Percentiles rank a stretch among this genome's conserved stretches.
phyloP scores from a whole-genome alignment of 2,797 vertebrate genomes.

The Gorsachius magnificus region DNA sequence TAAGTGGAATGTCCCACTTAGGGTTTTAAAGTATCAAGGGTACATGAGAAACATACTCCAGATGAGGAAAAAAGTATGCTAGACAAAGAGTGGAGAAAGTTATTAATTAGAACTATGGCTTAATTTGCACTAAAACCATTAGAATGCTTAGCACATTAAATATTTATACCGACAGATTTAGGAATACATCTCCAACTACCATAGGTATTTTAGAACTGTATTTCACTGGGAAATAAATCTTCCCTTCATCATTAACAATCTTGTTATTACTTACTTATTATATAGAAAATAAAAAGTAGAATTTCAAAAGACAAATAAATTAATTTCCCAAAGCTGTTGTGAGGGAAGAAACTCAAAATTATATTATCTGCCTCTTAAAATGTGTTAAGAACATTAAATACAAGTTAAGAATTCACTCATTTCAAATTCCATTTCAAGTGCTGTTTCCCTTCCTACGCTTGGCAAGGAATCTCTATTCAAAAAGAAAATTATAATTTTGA shows the following conservation, averaged over 20 bases:
- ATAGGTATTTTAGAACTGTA: background rate
- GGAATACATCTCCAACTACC: background rate
- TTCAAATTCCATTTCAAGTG: constrained; percentile 3
- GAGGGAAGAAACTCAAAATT: background rate
- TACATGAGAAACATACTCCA: background rate
- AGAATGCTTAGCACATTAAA: background rate
- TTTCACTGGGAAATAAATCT: background rate
- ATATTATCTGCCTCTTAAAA: background rate
- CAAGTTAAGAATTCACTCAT: background rate
- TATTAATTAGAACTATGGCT: background rate
- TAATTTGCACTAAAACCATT: background rate
- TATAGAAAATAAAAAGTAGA: background rate
- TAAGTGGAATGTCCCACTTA: background rate
- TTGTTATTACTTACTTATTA: background rate
- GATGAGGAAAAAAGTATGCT: background rate
- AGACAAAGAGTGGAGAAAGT: background rate
- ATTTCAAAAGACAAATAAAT: background rate
- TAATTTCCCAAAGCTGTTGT: background rate
- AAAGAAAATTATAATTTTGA: background rate
- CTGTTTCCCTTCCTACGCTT: background rate
- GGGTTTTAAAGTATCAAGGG: background rate
- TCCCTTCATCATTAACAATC: background rate
- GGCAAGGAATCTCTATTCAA: background rate
- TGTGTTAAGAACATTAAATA: background rate
- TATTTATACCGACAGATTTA: background rate